Evolutionary conservation across 2,113 vertebrate genomes (phyloP).

Genomic region (Xenotilapia flavipinnis): DNA sequence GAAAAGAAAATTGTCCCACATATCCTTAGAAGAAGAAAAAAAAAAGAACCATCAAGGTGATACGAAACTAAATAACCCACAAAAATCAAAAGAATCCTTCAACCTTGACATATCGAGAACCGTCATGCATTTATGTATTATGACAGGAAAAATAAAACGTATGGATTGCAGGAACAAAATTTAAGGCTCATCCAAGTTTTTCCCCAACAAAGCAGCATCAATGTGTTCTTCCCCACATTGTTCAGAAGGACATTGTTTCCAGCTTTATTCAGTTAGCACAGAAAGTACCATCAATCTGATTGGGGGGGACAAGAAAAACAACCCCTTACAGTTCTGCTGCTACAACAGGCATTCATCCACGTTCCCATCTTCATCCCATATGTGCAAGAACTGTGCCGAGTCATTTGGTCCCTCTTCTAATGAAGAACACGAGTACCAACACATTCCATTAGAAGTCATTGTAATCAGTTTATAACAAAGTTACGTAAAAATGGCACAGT

Average conservation of each 20-base stretch:
- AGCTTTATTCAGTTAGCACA: slow-evolving; percentile 46
- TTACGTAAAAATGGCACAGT: slow-evolving; percentile 66
- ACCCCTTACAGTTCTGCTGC: slow-evolving; percentile 20
- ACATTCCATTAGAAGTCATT: slow-evolving; percentile 45
- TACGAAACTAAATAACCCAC: slow-evolving; percentile 2
- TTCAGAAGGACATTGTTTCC: slow-evolving; percentile 23
- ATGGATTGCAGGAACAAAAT: slow-evolving; percentile 9
- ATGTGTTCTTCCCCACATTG: not conserved
- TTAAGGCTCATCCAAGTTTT: slow-evolving; percentile 38
- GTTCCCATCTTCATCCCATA: slow-evolving; percentile 8
- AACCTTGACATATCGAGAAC: not conserved
- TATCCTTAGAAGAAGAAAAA: not conserved
- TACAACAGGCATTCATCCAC: slow-evolving; percentile 29
- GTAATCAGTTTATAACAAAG: slow-evolving; percentile 51
- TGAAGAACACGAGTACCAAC: slow-evolving; percentile 56
- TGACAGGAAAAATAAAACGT: slow-evolving; percentile 9
- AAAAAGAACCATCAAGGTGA: not conserved
- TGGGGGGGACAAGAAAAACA: not conserved
- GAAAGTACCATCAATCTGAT: slow-evolving; percentile 18
- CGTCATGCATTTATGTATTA: slow-evolving; percentile 22
- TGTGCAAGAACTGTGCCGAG: slow-evolving; percentile 49
- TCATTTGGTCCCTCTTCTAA: slow-evolving; percentile 65
- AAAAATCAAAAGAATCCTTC: not conserved
- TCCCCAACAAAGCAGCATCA: slow-evolving; percentile 15
- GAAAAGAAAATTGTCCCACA: slow-evolving; percentile 10